phyloP scores from a whole-genome alignment of 1,140 invertebrate genomes.

The Panonychus citri region DNA sequence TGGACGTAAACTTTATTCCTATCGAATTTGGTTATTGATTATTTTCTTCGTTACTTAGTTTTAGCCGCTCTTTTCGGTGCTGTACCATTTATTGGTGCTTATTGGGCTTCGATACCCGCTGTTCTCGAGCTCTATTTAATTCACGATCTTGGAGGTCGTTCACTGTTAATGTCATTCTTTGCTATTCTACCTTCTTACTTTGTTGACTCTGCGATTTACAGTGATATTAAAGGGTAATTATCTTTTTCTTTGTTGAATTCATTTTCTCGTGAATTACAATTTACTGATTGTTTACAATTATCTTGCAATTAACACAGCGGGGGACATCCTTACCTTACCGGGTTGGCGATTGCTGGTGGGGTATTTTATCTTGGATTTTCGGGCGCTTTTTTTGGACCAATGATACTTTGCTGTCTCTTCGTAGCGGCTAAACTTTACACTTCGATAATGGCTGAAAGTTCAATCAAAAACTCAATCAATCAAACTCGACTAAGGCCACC shows the following conservation, averaged over 20 bases:
- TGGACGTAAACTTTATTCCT: slow-evolving; percentile 11
- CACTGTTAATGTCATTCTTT: slow-evolving; percentile 49
- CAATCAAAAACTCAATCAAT: neutral
- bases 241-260: neutral
- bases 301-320: slow-evolving; percentile 32
- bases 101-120: slow-evolving; percentile 77
- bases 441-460: neutral
- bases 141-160: slow-evolving; percentile 41
- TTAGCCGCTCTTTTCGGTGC: slow-evolving; percentile 74
- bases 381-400: slow-evolving; percentile 61
- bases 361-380: slow-evolving; percentile 86
- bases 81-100: slow-evolving; percentile 75
- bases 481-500: neutral
- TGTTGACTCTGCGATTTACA: slow-evolving; percentile 83
- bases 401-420: neutral
- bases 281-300: neutral
- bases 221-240: slow-evolving; percentile 79
- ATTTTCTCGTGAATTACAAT: neutral
- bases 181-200: slow-evolving; percentile 69
- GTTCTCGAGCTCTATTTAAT: slow-evolving; percentile 81
- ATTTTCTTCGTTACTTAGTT: slow-evolving; percentile 28
- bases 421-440: slow-evolving; percentile 1
- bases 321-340: slow-evolving; percentile 94
- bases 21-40: slow-evolving; percentile 14
- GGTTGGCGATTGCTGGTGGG: slow-evolving; percentile 87